Evolutionary conservation across 2,113 vertebrate species (phyloP).

Genomic region (Pygoscelis adeliae): DNA sequence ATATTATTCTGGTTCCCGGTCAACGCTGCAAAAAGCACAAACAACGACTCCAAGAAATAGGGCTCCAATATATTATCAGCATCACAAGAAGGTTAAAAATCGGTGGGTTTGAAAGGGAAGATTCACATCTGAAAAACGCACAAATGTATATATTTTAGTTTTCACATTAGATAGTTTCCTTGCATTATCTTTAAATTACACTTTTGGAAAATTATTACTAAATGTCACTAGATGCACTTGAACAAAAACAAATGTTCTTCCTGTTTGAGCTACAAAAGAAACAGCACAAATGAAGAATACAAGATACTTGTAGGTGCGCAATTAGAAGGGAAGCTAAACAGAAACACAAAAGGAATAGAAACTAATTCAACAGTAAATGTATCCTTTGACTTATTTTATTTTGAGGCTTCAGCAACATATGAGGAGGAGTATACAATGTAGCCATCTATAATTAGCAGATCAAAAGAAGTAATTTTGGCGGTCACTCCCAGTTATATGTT

Average conservation of each 20-base stretch:
- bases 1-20: not conserved
- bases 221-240: not conserved
- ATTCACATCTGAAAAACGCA: not conserved
- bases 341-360: not conserved
- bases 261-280: not conserved
- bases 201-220: not conserved
- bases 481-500: not conserved
- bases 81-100: not conserved
- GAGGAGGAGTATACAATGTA: not conserved
- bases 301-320: not conserved
- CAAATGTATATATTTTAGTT: not conserved
- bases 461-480: not conserved
- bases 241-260: not conserved
- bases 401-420: not conserved
- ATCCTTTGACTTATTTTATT: not conserved
- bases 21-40: not conserved
- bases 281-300: not conserved
- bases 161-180: not conserved
- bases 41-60: not conserved
- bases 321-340: not conserved
- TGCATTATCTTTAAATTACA: not conserved
- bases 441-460: not conserved
- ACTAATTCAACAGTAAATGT: not conserved
- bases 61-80: not conserved
- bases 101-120: not conserved